phyloP scores from a whole-genome alignment of 2,797 vertebrate genomes.

The Loris lydekkerianus region DNA sequence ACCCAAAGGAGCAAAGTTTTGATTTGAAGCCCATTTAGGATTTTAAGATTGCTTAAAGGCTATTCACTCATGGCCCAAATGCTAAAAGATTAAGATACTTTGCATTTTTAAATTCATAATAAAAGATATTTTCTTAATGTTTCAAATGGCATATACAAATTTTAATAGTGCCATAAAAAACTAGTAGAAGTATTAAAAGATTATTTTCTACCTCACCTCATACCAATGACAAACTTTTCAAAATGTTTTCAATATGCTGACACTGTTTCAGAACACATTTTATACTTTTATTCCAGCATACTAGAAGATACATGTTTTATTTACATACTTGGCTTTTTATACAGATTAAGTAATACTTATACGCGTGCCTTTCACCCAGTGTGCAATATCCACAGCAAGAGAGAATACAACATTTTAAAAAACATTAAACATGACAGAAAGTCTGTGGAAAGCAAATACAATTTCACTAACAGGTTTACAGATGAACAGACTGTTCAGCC shows the following conservation, averaged over 20 bases:
- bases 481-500: not conserved
- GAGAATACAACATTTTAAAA: not conserved
- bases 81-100: not conserved
- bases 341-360: no score
- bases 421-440: not conserved
- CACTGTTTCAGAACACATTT: not conserved
- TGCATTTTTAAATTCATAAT: not conserved
- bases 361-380: no score
- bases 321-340: no score
- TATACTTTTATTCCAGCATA: no score
- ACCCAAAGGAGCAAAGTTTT: slow-evolving; percentile 19
- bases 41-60: not conserved
- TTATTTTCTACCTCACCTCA: not conserved
- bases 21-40: not conserved
- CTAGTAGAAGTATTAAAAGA: not conserved
- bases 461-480: not conserved
- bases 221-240: not conserved
- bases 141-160: not conserved
- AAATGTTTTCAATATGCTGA: not conserved
- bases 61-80: not conserved
- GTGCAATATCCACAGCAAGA: no score
- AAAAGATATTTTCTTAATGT: not conserved
- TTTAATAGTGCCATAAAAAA: slow-evolving; percentile 50
- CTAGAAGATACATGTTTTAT: no score
- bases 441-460: slow-evolving; percentile 25